A percentile compares a stretch with the other conserved stretches of the same genome.
phyloP scores from a whole-genome alignment of 2,888 invertebrate genomes.

The Trilocha varians region DNA sequence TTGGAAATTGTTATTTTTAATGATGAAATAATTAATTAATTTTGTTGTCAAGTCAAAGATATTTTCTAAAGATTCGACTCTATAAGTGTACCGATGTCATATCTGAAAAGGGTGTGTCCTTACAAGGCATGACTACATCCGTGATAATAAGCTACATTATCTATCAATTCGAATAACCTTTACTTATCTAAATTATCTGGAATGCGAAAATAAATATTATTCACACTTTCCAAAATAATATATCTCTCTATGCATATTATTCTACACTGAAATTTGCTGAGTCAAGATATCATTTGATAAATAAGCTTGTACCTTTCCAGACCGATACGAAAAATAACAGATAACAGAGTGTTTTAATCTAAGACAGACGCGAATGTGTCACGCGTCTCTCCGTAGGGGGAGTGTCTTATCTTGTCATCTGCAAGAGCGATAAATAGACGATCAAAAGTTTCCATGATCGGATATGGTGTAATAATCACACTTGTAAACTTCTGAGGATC shows the following conservation, averaged over 20 bases:
- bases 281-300: neutral
- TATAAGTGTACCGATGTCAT: too few relatives aligned
- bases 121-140: too few relatives aligned
- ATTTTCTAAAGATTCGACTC: too few relatives aligned
- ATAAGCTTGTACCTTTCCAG: constrained; percentile 31
- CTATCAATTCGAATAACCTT: too few relatives aligned
- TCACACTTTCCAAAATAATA: neutral
- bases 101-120: too few relatives aligned
- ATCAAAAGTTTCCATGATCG: constrained; percentile 53
- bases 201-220: neutral
- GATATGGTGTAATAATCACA: constrained; percentile 31
- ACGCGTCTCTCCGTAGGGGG: constrained; percentile 37
- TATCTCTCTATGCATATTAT: neutral
- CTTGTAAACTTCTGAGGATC: constrained; percentile 1
- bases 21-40: too few relatives aligned
- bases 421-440: constrained; percentile 40
- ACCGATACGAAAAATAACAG: constrained; percentile 24
- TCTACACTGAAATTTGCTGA: neutral
- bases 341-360: constrained; percentile 33
- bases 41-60: too few relatives aligned
- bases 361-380: constrained; percentile 43
- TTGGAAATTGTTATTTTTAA: too few relatives aligned
- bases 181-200: too few relatives aligned
- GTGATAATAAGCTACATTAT: too few relatives aligned
- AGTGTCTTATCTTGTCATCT: constrained; percentile 60